These are phyloP conservation scores for Sebastes trivittatus DNA, from an alignment of 2,797 vertebrate genomes.

Conservation along the genomic window DNA sequence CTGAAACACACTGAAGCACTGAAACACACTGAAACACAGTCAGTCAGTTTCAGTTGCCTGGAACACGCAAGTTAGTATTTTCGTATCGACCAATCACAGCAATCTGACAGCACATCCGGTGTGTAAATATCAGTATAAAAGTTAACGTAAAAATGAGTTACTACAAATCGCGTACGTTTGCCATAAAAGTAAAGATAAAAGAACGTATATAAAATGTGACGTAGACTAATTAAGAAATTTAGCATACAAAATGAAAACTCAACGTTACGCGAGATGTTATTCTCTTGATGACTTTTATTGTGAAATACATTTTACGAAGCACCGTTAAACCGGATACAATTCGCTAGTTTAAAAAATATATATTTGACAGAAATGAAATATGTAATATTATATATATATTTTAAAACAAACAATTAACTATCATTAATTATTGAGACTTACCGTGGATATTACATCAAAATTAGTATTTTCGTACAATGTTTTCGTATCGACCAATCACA, in stretches of 20 bases:
- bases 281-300: not conserved
- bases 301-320: conserved; percentile 5
- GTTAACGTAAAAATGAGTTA: accelerated
- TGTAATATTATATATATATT: too few species aligned
- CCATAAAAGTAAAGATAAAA: accelerated
- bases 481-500: conserved; percentile 67
- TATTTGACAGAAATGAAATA: too few species aligned
- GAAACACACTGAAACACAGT: not conserved
- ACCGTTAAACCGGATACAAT: conserved; percentile 16
- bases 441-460: too few species aligned
- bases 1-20: too few species aligned
- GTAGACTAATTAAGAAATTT: accelerated
- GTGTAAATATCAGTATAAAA: not conserved
- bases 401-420: too few species aligned
- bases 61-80: not conserved
- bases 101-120: conserved; percentile 25
- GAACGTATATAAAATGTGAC: accelerated
- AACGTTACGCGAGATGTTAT: accelerated
- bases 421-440: too few species aligned
- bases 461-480: not conserved
- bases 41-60: not conserved
- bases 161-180: accelerated
- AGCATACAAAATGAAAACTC: accelerated
- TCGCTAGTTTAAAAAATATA: too few species aligned
- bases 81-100: conserved; percentile 64